A percentile compares a stretch with the other conserved stretches of the same genome.
These are phyloP conservation scores for Mesembrinibis cayennensis DNA, from an alignment of 2,113 vertebrate genomes.

Conservation along the genomic window DNA sequence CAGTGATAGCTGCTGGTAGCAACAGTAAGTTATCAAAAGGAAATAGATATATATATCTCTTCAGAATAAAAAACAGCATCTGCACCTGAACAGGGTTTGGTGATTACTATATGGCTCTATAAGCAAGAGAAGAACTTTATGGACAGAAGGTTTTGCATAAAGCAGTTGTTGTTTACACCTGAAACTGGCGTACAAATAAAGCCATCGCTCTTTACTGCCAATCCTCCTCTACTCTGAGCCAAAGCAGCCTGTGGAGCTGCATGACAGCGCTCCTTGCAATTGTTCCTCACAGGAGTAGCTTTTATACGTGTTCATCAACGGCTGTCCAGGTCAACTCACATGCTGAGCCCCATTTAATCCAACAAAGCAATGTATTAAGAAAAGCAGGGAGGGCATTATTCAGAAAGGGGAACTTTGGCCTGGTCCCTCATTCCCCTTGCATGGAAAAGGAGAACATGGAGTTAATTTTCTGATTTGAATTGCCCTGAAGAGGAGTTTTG, in stretches of 20 bases:
- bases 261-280: not conserved
- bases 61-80: not conserved
- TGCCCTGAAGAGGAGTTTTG: not conserved
- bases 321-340: not conserved
- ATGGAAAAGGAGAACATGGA: not conserved
- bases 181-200: slow-evolving; percentile 36
- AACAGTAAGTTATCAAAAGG: not conserved
- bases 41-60: not conserved
- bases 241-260: not conserved
- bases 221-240: not conserved
- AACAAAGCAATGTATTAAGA: not conserved
- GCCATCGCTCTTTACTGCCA: not conserved
- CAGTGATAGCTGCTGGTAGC: not conserved
- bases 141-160: slow-evolving; percentile 27
- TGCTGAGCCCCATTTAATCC: not conserved
- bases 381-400: not conserved
- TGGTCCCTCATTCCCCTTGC: not conserved
- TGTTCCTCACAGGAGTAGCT: not conserved
- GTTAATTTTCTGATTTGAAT: not conserved
- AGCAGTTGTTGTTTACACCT: slow-evolving; percentile 21
- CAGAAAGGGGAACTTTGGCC: not conserved
- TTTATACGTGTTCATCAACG: not conserved
- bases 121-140: not conserved
- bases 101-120: not conserved
- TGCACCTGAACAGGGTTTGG: not conserved